Evolutionary conservation across 2,797 vertebrate genomes (phyloP).

Genomic region (Falco peregrinus): DNA sequence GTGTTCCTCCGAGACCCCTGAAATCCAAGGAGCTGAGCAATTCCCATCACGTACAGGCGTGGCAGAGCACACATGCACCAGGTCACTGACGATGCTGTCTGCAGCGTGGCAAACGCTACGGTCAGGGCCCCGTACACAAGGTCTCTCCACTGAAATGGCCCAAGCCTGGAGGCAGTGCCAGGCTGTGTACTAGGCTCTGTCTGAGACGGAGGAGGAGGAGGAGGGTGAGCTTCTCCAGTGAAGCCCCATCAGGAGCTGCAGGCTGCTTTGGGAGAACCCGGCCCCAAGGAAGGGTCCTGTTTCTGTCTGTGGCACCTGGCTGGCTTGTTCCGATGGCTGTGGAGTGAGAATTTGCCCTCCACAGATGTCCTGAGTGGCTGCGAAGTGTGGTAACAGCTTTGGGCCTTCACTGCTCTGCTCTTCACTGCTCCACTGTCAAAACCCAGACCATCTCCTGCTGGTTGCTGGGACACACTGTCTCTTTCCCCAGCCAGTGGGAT

Average conservation of each 20-base stretch:
- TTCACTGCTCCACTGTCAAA: neutral
- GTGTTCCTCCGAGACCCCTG: neutral
- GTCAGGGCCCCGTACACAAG: neutral
- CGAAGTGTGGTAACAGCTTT: neutral
- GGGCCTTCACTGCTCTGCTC: neutral
- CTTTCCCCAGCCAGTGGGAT: neutral
- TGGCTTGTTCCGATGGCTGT: neutral
- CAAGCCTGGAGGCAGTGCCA: neutral
- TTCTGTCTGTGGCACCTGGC: neutral
- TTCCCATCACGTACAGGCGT: neutral
- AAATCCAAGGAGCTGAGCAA: neutral
- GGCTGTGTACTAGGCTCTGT: neutral
- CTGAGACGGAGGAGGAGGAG: neutral
- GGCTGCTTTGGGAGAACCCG: neutral
- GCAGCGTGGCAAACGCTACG: accelerated
- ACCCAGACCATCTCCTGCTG: neutral
- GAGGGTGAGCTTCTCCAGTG: neutral
- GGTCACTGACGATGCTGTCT: neutral
- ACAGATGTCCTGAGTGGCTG: neutral
- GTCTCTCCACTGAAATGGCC: neutral
- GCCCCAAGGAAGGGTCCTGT: neutral
- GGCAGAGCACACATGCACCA: neutral
- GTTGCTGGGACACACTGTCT: neutral
- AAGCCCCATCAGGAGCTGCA: neutral
- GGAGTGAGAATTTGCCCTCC: neutral